Conservation (phyloP, 2,113 vertebrate species). For the Glareola pratincola region DNA sequence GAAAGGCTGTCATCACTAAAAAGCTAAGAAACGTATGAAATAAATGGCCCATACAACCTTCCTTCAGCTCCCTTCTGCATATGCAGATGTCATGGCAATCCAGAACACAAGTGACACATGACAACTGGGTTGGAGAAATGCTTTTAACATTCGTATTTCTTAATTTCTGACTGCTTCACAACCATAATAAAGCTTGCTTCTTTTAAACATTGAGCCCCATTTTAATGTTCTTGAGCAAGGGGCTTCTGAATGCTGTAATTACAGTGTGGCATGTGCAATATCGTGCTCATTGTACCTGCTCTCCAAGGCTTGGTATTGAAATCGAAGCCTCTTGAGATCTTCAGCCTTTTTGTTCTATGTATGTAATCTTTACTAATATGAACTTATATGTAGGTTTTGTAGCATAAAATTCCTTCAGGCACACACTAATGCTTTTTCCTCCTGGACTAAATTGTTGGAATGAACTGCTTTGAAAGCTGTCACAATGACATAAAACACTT, state of each 20-base stretch:
- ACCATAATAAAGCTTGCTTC: neutral
- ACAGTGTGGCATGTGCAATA: neutral
- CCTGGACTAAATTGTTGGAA: conserved; percentile 67
- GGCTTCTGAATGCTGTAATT: neutral
- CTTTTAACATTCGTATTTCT: neutral
- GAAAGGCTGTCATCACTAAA: neutral
- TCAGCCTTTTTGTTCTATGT: conserved; percentile 34
- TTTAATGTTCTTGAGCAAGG: neutral
- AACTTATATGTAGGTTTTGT: conserved; percentile 33
- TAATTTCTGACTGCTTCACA: neutral
- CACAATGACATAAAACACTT: conserved; percentile 75
- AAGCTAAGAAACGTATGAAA: neutral
- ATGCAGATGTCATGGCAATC: neutral
- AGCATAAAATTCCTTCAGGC: conserved; percentile 62
- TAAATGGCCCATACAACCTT: neutral
- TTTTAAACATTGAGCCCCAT: neutral
- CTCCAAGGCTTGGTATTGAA: neutral
- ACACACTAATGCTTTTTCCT: conserved; percentile 63
- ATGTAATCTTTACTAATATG: conserved; percentile 34
- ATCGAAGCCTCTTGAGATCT: conserved; percentile 20
- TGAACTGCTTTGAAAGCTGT: conserved; percentile 72
- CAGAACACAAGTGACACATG: neutral
- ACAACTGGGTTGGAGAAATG: neutral
- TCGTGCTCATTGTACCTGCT: neutral
- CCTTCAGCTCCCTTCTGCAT: neutral